These are phyloP conservation scores for Lepus americanus DNA, from an alignment of 2,113 vertebrate genomes.

Conservation along the genomic window DNA sequence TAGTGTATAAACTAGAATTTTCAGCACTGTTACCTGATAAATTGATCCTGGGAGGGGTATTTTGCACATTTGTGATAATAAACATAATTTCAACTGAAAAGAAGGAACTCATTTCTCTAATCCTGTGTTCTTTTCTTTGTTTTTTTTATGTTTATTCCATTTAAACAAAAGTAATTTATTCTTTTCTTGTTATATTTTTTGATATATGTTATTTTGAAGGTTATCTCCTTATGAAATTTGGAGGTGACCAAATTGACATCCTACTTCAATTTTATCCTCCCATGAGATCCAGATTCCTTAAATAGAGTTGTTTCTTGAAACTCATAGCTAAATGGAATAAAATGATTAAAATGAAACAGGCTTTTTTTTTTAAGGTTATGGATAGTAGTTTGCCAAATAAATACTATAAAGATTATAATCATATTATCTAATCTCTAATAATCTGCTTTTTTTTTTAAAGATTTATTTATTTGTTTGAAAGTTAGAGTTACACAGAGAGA, in stretches of 20 bases:
- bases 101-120: not conserved
- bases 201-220: conserved; percentile 1
- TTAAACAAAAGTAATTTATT: conserved; percentile 34
- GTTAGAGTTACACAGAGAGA: too few relatives aligned
- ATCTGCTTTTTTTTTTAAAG: not conserved
- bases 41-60: not conserved
- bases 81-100: not conserved
- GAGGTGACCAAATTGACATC: conserved; percentile 39
- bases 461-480: too few relatives aligned
- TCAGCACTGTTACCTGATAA: not conserved
- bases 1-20: not conserved
- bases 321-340: not conserved
- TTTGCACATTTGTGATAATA: not conserved
- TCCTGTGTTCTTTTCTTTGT: not conserved
- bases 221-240: conserved; percentile 49
- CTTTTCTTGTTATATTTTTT: not conserved
- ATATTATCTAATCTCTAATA: conserved; percentile 50
- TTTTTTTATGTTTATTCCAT: conserved; percentile 48
- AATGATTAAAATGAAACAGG: conserved; percentile 11
- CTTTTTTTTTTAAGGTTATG: not conserved
- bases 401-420: conserved; percentile 45
- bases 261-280: conserved; percentile 58
- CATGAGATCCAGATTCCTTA: conserved; percentile 16
- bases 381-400: conserved; percentile 41
- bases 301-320: conserved; percentile 29